Conservation (phyloP, 2,797 vertebrate species). For the Agapornis canus region DNA sequence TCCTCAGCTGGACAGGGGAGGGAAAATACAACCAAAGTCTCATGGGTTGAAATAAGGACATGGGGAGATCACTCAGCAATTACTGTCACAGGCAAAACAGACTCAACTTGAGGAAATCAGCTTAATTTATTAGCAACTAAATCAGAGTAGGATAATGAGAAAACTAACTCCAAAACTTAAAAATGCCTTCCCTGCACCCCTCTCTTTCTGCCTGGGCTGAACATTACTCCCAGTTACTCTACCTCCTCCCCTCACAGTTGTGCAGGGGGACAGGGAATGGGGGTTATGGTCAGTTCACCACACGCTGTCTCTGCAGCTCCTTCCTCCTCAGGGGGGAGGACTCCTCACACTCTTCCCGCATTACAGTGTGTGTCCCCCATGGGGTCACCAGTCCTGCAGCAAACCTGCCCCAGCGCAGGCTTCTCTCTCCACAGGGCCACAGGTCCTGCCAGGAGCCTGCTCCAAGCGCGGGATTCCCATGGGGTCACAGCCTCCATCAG, state of each 20-base stretch:
- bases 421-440: neutral
- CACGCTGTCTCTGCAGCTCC: accelerated
- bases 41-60: neutral
- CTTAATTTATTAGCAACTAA: neutral
- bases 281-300: neutral
- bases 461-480: accelerated
- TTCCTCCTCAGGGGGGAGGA: neutral
- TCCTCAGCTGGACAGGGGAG: neutral
- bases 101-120: neutral
- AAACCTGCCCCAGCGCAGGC: neutral
- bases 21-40: neutral
- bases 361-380: accelerated
- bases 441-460: neutral
- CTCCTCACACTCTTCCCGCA: neutral
- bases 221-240: neutral
- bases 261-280: neutral
- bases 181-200: accelerated
- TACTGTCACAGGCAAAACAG: neutral
- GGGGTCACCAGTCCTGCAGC: neutral
- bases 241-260: accelerated
- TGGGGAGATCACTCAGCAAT: neutral
- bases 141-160: neutral
- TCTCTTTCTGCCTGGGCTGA: neutral
- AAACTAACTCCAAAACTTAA: neutral
- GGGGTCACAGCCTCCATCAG: neutral